Evolutionary conservation across 2,888 invertebrate species (phyloP).

Genomic region (Drosophila kokeensis): DNA sequence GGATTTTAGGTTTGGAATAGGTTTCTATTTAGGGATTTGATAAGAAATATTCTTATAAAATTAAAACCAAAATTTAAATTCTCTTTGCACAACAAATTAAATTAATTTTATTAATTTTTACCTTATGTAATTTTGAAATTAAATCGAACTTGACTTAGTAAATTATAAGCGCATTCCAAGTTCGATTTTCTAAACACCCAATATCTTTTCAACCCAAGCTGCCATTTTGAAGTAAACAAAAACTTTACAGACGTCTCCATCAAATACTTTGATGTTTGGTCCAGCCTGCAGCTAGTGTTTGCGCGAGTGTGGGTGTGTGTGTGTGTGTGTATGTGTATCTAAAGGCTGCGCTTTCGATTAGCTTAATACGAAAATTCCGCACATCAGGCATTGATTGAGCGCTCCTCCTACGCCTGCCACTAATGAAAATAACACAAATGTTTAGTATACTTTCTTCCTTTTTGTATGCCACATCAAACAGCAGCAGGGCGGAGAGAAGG

Average conservation of each 20-base stretch:
- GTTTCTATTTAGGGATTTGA: too few species aligned
- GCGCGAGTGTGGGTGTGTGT: not conserved
- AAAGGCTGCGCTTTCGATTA: conserved; percentile 52
- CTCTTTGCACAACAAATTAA: not conserved
- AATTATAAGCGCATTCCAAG: not conserved
- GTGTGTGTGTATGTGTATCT: conserved; percentile 1
- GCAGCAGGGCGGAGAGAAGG: not conserved
- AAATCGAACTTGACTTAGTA: not conserved
- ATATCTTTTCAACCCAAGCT: not conserved
- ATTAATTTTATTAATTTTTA: not conserved
- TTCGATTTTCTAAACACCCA: not conserved
- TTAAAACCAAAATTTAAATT: rapidly evolving
- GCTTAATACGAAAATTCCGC: conserved; percentile 64
- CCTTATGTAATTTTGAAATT: not conserved
- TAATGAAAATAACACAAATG: conserved; percentile 76
- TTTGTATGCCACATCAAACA: conserved; percentile 1
- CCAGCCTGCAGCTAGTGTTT: conserved; percentile 5
- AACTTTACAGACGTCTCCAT: conserved; percentile 37
- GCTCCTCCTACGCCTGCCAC: conserved; percentile 34
- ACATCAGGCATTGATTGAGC: conserved; percentile 47
- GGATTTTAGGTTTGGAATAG: too few species aligned
- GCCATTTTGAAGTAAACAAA: conserved; percentile 11
- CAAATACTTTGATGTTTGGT: conserved; percentile 43
- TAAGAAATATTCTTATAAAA: not conserved
- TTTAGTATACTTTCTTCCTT: conserved; percentile 41